Percentiles rank a stretch among this genome's conserved stretches.
Conservation (phyloP, 92 coral and sea anemone genomes). For the Umimayanthus kanabou region DNA sequence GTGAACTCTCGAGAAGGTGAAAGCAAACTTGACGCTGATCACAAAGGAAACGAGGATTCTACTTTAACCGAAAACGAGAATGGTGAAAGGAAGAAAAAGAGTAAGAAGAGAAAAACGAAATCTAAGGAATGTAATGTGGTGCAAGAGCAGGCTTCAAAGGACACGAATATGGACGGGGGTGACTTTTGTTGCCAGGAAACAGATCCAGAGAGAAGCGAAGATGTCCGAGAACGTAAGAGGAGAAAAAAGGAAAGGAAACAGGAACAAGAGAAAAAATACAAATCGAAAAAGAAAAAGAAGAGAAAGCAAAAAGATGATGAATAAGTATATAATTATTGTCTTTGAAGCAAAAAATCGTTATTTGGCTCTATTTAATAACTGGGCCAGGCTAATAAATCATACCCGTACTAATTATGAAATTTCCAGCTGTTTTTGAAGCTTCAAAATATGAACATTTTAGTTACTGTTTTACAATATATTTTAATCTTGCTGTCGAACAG, state of each 20-base stretch:
- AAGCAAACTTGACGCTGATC: neutral
- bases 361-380: neutral
- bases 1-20: neutral
- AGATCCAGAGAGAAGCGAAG: neutral
- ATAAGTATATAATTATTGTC: neutral
- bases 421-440: neutral
- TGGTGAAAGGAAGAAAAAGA: slow-evolving; percentile 5
- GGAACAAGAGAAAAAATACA: slow-evolving; percentile 2
- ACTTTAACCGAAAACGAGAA: neutral
- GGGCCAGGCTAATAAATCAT: neutral
- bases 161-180: neutral
- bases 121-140: neutral
- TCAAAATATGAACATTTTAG: too few relatives aligned
- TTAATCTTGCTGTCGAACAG: too few relatives aligned
- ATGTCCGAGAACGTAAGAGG: slow-evolving; percentile 9
- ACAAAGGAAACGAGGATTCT: neutral
- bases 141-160: neutral
- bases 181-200: neutral
- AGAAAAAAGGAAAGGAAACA: slow-evolving; percentile 2
- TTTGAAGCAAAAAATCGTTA: neutral
- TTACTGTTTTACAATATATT: too few relatives aligned
- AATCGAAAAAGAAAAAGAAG: slow-evolving; percentile 36
- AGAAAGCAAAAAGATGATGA: slow-evolving; percentile 1
- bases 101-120: slow-evolving; percentile 20
- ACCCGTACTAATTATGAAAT: too few relatives aligned